Evolutionary conservation across 2,797 vertebrate genomes (phyloP), one percentile per base, ranked within the genome.

Genomic region (Avahi laniger): DNA sequence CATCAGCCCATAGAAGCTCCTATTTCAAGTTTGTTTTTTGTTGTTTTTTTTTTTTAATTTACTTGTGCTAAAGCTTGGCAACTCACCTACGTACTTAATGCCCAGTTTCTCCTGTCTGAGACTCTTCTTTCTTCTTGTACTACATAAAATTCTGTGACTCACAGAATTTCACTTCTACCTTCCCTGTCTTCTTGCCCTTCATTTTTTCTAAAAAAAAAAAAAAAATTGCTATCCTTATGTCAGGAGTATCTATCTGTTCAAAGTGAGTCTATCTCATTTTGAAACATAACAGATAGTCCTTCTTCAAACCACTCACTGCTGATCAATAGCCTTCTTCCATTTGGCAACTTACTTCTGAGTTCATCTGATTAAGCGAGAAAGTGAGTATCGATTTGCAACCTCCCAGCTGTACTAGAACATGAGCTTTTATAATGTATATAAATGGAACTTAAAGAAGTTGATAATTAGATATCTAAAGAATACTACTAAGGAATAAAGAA

Each of bases 301-400:
- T 89, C 61, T 43, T 80, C 72, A 93, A 91, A 75, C 50, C 50
- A 75, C 65, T 84, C 78, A 75, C 35, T 75, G 84, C 33, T 91
- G 2, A 84, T 80, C 63, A 88, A 30, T 30, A 61, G 9, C 5
- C 1, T 61, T 82, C 8, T 43, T 67, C 11, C 18, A 78, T 43
- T 73, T 93, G 43, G 38, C 41, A 76, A 69, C 54, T 78, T 87
- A 79, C 35, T 54, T 89, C 75, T 43, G 33, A 38, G 46, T 72
- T 30, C 79, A 48, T 17, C 24, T 65, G 33, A 95, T 70, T 61
- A 41, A 79, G 18, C 2, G 73, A 89, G 54, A 90, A 89, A 81
- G 17, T 20, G 61, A 81, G 17, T 20, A 61, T 17, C 33, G 4
- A 67, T 43, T 81, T 85, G 7, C 10, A n/a, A 28, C 33, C 61